phyloP scores from a whole-genome alignment of 1,140 invertebrate genomes.

The Condylostylus longicornis region DNA sequence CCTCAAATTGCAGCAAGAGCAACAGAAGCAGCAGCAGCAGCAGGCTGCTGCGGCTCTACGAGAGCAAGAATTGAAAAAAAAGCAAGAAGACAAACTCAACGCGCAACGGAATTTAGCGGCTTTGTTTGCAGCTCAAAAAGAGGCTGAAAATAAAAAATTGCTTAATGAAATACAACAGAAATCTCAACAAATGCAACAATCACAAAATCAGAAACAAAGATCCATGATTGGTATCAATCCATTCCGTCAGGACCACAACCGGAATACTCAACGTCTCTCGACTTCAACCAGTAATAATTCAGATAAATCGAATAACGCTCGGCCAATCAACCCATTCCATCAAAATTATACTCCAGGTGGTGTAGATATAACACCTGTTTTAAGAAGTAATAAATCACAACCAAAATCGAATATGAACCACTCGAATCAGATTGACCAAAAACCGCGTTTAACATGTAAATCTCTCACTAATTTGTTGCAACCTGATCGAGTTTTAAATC shows the following conservation, averaged over 20 bases:
- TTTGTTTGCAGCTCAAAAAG: too few species aligned
- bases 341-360: neutral
- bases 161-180: slow-evolving; percentile 13
- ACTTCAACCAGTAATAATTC: too few species aligned
- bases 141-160: too few species aligned
- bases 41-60: neutral
- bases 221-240: neutral
- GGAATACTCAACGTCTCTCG: too few species aligned
- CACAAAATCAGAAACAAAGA: neutral
- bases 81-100: slow-evolving; percentile 9
- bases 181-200: slow-evolving; percentile 12
- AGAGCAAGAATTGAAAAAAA: slow-evolving; percentile 24
- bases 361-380: neutral
- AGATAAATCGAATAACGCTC: too few species aligned
- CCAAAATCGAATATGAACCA: too few species aligned
- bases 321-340: neutral
- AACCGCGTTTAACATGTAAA: slow-evolving; percentile 41
- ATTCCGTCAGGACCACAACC: neutral
- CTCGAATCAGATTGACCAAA: slow-evolving; percentile 25
- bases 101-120: slow-evolving; percentile 12
- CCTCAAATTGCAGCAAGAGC: slow-evolving; percentile 18
- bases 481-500: slow-evolving; percentile 19
- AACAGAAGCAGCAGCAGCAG: slow-evolving; percentile 8
- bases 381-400: neutral
- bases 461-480: slow-evolving; percentile 42